These are phyloP conservation scores for Epizoanthus stellaris DNA, from an alignment of 92 coral and sea anemone genomes.

Conservation along the genomic window DNA sequence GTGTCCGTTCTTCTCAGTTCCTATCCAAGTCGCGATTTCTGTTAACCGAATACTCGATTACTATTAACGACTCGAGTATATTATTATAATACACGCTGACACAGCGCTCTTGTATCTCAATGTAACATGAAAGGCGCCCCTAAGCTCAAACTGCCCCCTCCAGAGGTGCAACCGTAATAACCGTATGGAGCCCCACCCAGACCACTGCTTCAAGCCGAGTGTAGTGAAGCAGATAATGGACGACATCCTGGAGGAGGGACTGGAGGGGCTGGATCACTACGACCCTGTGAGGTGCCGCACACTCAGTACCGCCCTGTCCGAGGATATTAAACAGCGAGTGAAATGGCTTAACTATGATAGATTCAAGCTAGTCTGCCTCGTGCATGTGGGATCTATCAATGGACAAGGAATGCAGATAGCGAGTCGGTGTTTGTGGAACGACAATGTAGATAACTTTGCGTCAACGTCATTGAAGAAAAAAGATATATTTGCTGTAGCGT, in stretches of 20 bases:
- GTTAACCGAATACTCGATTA: not conserved
- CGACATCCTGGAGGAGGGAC: conserved; percentile 80
- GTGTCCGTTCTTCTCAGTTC: no score
- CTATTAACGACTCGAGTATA: not conserved
- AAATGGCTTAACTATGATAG: conserved; percentile 93
- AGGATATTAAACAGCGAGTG: conserved; percentile 95
- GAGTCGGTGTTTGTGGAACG: conserved; percentile 96
- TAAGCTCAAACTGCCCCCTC: not conserved
- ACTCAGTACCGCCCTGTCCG: conserved; percentile 80
- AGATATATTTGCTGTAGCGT: conserved; percentile 89
- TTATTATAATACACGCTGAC: not conserved
- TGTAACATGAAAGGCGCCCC: conserved; percentile 2
- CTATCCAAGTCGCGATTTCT: no score
- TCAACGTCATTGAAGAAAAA: conserved; percentile 81
- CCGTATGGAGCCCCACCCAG: conserved; percentile 78
- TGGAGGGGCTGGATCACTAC: conserved; percentile 76
- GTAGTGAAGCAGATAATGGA: conserved; percentile 85
- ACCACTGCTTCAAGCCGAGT: conserved; percentile 80
- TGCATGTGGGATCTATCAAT: conserved; percentile 89
- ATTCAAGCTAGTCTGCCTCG: conserved; percentile 88
- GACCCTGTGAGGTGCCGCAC: conserved; percentile 88
- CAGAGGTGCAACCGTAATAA: conserved; percentile 76
- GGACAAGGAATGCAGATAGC: conserved; percentile 93
- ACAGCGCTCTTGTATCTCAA: not conserved
- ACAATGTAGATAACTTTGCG: conserved; percentile 84